Evolutionary conservation across 2,113 vertebrate genomes (phyloP).

Genomic region (Myiopsitta monachus): DNA sequence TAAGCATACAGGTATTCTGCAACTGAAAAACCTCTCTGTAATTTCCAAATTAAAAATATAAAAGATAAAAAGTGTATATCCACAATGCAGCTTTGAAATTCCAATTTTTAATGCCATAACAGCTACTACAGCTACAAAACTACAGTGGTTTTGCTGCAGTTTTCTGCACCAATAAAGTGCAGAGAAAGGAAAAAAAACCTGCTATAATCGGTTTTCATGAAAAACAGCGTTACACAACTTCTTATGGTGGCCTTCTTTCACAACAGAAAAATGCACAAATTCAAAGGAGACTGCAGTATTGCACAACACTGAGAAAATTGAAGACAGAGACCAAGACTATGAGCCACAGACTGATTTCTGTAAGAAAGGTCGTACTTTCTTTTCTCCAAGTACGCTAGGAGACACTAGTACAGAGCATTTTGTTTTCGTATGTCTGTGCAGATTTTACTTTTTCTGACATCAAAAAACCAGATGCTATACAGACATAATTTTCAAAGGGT

Average conservation of each 20-base stretch:
- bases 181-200: not conserved
- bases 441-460: not conserved
- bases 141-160: not conserved
- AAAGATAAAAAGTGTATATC: not conserved
- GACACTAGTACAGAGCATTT: not conserved
- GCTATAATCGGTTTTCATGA: not conserved
- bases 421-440: not conserved
- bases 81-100: not conserved
- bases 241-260: not conserved
- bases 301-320: conserved; percentile 14
- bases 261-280: not conserved
- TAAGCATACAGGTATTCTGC: not conserved
- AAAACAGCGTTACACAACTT: not conserved
- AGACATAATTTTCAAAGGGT: not conserved
- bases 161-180: not conserved
- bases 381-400: not conserved
- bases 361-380: not conserved
- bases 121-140: not conserved
- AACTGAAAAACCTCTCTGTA: not conserved
- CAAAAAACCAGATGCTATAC: not conserved
- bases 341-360: not conserved
- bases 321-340: not conserved
- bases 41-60: not conserved
- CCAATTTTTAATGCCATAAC: not conserved
- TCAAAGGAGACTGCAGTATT: not conserved